Percentiles rank a stretch among this genome's conserved stretches.
phyloP scores from a whole-genome alignment of 2,113 vertebrate genomes.

The Tetraodon nigroviridis region DNA sequence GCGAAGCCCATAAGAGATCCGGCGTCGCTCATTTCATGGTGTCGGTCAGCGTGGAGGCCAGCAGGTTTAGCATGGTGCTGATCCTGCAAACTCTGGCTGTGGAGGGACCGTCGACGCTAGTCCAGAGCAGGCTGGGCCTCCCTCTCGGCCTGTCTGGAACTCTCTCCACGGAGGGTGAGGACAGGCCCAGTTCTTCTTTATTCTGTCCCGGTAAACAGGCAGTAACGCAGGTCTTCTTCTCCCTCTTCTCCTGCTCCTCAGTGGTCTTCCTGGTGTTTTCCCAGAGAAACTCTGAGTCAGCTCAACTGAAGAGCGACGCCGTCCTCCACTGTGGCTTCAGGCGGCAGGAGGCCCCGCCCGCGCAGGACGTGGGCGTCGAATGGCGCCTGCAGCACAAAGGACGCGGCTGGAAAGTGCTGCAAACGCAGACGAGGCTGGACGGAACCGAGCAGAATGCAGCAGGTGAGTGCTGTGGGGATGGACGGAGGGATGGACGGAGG shows the following conservation, averaged over 20 bases:
- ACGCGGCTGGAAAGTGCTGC: slow-evolving; percentile 68
- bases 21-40: slow-evolving; percentile 67
- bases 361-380: slow-evolving; percentile 60
- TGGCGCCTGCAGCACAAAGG: slow-evolving; percentile 83
- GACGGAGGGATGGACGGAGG: too few species aligned
- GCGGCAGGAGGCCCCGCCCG: slow-evolving; percentile 54
- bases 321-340: slow-evolving; percentile 78
- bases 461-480: slow-evolving; percentile 35
- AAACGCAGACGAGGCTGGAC: slow-evolving; percentile 48
- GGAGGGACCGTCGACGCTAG: slow-evolving; percentile 37
- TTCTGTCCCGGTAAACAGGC: neutral
- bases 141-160: slow-evolving; percentile 73
- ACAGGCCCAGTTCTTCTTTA: neutral
- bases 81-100: slow-evolving; percentile 66
- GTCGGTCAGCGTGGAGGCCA: slow-evolving; percentile 66
- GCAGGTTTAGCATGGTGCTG: slow-evolving; percentile 67
- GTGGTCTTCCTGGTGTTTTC: slow-evolving; percentile 81
- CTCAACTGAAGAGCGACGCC: slow-evolving; percentile 57
- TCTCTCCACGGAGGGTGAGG: slow-evolving; percentile 66
- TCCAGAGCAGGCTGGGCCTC: slow-evolving; percentile 66
- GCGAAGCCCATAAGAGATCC: slow-evolving; percentile 23
- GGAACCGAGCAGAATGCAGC: slow-evolving; percentile 37
- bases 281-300: slow-evolving; percentile 51
- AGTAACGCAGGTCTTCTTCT: neutral
- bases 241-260: slow-evolving; percentile 46